phyloP scores from a whole-genome alignment of 2,888 invertebrate species.

The Euplagia quadripunctaria region DNA sequence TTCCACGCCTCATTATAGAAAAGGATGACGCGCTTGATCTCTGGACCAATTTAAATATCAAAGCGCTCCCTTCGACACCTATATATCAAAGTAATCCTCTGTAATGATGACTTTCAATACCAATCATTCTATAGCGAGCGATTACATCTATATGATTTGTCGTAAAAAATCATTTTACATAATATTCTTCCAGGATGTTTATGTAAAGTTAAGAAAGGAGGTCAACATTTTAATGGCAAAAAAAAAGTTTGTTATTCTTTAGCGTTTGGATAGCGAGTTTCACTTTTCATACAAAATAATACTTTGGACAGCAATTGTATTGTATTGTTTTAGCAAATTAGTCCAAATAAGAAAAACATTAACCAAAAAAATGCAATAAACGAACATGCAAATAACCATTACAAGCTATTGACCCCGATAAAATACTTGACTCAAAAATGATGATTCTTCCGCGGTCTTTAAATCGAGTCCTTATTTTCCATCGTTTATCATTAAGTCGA shows the following conservation, averaged over 20 bases:
- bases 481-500: constrained; percentile 34
- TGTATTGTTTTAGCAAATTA: neutral
- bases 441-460: constrained; percentile 29
- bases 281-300: neutral
- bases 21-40: constrained; percentile 61
- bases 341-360: constrained; percentile 21
- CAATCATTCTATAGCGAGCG: constrained; percentile 48
- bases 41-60: constrained; percentile 72
- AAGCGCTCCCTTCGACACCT: constrained; percentile 55
- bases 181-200: constrained; percentile 44
- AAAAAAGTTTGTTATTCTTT: neutral
- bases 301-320: neutral
- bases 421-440: constrained; percentile 20
- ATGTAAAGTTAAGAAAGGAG: constrained; percentile 25
- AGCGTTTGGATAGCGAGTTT: too few relatives aligned
- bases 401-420: constrained; percentile 42
- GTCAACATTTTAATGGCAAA: constrained; percentile 25
- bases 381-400: constrained; percentile 45
- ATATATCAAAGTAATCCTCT: constrained; percentile 39
- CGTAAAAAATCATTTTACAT: constrained; percentile 48
- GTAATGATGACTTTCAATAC: constrained; percentile 53
- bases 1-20: constrained; percentile 69
- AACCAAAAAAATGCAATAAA: constrained; percentile 27
- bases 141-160: constrained; percentile 41
- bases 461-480: constrained; percentile 33